These are phyloP conservation scores for Micrastur ruficollis DNA, from an alignment of 2,797 vertebrate genomes.

Conservation along the genomic window DNA sequence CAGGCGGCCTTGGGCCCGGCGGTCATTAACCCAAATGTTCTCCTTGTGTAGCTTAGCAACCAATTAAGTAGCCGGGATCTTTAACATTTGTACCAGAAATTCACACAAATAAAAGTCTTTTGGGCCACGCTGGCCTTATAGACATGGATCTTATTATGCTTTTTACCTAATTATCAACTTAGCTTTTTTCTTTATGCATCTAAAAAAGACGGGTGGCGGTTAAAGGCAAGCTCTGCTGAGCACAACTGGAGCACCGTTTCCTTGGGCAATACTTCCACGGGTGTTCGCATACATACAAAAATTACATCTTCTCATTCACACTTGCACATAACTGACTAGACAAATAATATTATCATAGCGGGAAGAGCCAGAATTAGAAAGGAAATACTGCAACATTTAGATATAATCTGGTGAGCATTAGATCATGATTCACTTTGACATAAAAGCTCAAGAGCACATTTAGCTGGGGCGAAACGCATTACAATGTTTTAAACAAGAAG, in stretches of 20 bases:
- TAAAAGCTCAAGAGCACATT: constrained; percentile 56
- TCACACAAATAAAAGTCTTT: neutral
- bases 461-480: neutral
- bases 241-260: rapidly evolving
- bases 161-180: constrained; percentile 33
- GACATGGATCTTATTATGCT: constrained; percentile 65
- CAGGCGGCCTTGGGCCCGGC: constrained; percentile 76
- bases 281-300: neutral
- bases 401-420: constrained; percentile 32
- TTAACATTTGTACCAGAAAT: neutral
- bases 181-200: neutral
- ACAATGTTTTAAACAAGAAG: constrained; percentile 15
- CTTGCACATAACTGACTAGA: constrained; percentile 11
- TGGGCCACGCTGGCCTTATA: constrained; percentile 1
- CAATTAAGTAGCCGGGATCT: neutral
- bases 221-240: neutral
- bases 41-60: neutral
- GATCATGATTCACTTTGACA: constrained; percentile 54
- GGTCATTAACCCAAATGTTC: constrained; percentile 37
- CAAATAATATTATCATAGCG: constrained; percentile 19
- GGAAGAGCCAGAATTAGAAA: constrained; percentile 38
- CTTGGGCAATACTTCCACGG: neutral
- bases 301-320: neutral
- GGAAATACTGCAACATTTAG: constrained; percentile 24
- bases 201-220: neutral